These are phyloP conservation scores for Halcyon leucocephala DNA, from an alignment of 2,797 vertebrate genomes.

Conservation along the genomic window DNA sequence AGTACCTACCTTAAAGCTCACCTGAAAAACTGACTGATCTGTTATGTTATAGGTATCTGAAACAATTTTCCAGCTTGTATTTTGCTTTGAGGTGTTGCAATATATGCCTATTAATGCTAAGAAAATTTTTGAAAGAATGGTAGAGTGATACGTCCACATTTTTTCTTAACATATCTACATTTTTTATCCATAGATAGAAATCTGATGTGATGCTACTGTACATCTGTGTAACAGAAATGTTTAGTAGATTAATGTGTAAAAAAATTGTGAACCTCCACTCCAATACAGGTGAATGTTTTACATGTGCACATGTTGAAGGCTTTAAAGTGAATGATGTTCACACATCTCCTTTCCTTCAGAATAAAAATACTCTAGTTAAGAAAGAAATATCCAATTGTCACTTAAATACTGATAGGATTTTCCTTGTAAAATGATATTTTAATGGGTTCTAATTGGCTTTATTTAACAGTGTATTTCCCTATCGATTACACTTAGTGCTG, in stretches of 20 bases:
- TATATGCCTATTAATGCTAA: neutral
- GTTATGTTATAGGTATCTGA: neutral
- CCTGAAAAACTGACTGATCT: neutral
- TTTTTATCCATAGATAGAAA: neutral
- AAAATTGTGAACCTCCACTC: neutral
- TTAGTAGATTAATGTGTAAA: neutral
- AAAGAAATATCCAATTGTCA: neutral
- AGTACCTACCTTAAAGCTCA: neutral
- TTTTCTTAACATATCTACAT: neutral
- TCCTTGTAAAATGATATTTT: neutral
- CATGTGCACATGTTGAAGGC: rapidly evolving
- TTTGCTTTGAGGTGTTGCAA: neutral
- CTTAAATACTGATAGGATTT: neutral
- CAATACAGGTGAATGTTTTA: neutral
- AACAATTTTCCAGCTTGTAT: neutral
- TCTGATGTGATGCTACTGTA: neutral
- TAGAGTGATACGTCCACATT: neutral
- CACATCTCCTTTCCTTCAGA: neutral
- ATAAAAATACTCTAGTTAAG: neutral
- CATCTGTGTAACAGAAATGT: neutral
- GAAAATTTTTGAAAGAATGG: neutral
- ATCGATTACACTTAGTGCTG: neutral
- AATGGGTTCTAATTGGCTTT: neutral
- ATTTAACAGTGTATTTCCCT: neutral
- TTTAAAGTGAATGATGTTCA: neutral